Evolutionary conservation across 2,797 vertebrate species (phyloP).

Genomic region (Threskiornis aethiopicus): DNA sequence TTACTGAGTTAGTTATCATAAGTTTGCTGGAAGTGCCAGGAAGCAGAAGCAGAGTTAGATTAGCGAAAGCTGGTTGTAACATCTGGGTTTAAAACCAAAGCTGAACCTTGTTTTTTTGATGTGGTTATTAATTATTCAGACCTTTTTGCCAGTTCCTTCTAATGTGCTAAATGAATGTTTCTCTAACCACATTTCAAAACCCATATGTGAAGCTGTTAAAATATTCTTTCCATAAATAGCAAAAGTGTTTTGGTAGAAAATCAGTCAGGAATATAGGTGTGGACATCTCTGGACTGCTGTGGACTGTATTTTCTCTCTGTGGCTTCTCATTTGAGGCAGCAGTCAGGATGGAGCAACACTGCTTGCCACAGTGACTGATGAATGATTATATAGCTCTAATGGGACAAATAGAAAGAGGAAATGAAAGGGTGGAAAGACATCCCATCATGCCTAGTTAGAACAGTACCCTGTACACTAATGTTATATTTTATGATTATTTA

Average conservation of each 20-base stretch:
- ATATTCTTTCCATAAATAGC: not conserved
- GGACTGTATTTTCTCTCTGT: not conserved
- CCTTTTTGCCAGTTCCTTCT: not conserved
- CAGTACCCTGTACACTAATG: slow-evolving; percentile 53
- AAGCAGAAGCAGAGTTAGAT: not conserved
- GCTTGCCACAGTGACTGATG: slow-evolving; percentile 17
- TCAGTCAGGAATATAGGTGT: not conserved
- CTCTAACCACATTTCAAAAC: not conserved
- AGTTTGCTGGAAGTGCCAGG: not conserved
- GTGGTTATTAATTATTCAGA: not conserved
- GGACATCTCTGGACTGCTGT: not conserved
- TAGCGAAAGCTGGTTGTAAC: not conserved
- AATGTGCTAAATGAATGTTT: not conserved
- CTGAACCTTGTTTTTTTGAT: not conserved
- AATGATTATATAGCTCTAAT: slow-evolving; percentile 48
- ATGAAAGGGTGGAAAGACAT: slow-evolving; percentile 46
- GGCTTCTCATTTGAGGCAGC: not conserved
- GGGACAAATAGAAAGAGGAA: slow-evolving; percentile 61
- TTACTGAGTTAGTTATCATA: not conserved
- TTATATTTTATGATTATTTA: slow-evolving; percentile 75
- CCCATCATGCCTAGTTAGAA: slow-evolving; percentile 58
- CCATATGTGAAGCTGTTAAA: not conserved
- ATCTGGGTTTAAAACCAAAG: not conserved
- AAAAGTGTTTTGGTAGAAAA: not conserved
- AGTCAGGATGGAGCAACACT: not conserved